phyloP scores from a whole-genome alignment of 2,113 vertebrate species.

The Hippolais icterina region DNA sequence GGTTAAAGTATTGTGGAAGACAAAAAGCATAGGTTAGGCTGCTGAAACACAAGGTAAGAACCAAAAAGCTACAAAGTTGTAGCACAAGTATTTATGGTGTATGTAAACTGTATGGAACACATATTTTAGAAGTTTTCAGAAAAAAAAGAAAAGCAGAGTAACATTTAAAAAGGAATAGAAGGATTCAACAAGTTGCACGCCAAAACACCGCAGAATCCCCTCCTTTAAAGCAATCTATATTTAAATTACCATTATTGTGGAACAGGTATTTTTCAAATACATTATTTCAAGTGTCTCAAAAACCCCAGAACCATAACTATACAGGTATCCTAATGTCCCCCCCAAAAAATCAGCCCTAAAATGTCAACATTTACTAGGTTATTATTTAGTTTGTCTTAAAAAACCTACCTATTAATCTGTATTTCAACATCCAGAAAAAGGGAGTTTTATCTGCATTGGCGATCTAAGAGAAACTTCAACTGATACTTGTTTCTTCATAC shows the following conservation, averaged over 20 bases:
- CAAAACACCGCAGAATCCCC: background rate
- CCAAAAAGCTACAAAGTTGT: background rate
- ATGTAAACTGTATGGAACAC: accelerated
- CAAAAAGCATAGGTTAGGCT: background rate
- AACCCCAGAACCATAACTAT: background rate
- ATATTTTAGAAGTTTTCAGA: background rate
- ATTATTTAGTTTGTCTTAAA: background rate
- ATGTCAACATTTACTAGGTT: background rate
- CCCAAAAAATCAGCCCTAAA: background rate
- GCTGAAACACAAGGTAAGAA: background rate
- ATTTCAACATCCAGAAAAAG: constrained; percentile 21
- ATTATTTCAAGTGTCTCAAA: background rate
- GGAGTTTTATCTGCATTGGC: constrained; percentile 2
- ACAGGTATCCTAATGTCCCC: accelerated
- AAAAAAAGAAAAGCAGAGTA: background rate
- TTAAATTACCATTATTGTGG: background rate
- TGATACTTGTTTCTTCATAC: background rate
- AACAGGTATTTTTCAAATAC: background rate
- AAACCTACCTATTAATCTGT: background rate
- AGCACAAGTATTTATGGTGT: background rate
- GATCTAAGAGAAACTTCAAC: background rate
- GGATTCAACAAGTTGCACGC: background rate
- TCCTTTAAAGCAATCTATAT: background rate
- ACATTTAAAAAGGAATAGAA: background rate
- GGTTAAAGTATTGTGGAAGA: background rate